Percentiles rank a stretch among this genome's conserved stretches.
Conservation (phyloP, 1,140 invertebrate genomes). For the Meloidogyne chitwoodi region DNA sequence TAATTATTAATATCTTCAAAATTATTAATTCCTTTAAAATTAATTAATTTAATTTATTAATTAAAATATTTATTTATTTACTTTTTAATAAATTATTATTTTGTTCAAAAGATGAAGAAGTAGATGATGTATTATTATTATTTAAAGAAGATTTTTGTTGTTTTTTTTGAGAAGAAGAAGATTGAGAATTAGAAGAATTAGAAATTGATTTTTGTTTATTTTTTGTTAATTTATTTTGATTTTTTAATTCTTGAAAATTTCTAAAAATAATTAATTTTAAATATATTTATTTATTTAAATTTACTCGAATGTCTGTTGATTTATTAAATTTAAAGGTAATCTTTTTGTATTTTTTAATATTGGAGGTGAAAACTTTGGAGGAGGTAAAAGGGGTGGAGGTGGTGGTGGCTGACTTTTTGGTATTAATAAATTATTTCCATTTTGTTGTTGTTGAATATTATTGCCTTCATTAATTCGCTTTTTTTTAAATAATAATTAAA, state of each 20-base stretch:
- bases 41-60: background rate
- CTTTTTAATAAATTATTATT: background rate
- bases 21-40: background rate
- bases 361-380: constrained; percentile 10
- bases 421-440: background rate
- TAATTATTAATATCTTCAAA: background rate
- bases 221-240: background rate
- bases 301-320: background rate
- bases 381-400: background rate
- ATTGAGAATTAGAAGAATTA: background rate
- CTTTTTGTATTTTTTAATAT: background rate
- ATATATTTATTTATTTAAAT: too few relatives aligned
- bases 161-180: background rate
- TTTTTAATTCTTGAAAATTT: background rate
- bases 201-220: background rate
- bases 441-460: constrained; percentile 1
- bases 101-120: background rate
- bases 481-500: background rate
- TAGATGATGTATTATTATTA: background rate
- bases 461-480: background rate
- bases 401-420: background rate
- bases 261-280: too few relatives aligned
- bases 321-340: background rate
- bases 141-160: background rate
- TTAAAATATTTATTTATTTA: background rate